These are phyloP conservation scores for Meiosimyza decipiens DNA, from an alignment of 2,888 invertebrate genomes.

Conservation along the genomic window DNA sequence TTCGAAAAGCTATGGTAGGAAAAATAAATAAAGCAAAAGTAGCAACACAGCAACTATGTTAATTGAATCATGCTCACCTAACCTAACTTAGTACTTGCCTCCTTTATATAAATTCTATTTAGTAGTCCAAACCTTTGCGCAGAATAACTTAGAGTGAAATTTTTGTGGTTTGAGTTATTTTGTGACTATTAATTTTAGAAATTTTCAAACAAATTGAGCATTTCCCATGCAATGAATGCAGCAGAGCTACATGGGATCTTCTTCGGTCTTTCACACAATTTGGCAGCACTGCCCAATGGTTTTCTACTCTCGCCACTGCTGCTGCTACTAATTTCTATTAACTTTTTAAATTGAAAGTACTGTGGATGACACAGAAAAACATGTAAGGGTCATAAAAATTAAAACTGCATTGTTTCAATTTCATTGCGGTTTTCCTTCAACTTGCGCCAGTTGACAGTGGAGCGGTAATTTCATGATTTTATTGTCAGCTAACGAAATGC, in stretches of 20 bases:
- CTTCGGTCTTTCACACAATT: background rate
- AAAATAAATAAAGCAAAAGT: too few species aligned
- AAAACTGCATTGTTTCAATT: background rate
- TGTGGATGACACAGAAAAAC: conserved; percentile 4
- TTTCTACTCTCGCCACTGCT: background rate
- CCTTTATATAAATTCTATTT: too few species aligned
- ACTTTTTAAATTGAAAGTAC: conserved; percentile 1
- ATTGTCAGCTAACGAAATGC: background rate
- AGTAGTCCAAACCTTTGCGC: too few species aligned
- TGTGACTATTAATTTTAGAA: too few species aligned
- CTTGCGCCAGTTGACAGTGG: background rate
- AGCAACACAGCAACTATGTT: too few species aligned
- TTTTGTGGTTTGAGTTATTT: too few species aligned
- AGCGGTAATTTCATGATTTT: background rate
- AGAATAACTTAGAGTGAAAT: too few species aligned
- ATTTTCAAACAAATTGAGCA: background rate
- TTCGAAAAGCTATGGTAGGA: too few species aligned
- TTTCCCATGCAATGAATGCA: conserved; percentile 12
- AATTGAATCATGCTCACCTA: too few species aligned
- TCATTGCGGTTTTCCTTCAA: background rate
- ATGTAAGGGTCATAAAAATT: conserved; percentile 6
- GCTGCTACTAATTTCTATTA: background rate
- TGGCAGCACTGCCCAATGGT: background rate
- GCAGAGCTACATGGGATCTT: background rate
- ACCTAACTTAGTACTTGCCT: too few species aligned